Percentiles rank a stretch among this genome's conserved stretches.
Evolutionary conservation across 2,797 vertebrate species (phyloP).

Genomic region (Brachymystax lenok): DNA sequence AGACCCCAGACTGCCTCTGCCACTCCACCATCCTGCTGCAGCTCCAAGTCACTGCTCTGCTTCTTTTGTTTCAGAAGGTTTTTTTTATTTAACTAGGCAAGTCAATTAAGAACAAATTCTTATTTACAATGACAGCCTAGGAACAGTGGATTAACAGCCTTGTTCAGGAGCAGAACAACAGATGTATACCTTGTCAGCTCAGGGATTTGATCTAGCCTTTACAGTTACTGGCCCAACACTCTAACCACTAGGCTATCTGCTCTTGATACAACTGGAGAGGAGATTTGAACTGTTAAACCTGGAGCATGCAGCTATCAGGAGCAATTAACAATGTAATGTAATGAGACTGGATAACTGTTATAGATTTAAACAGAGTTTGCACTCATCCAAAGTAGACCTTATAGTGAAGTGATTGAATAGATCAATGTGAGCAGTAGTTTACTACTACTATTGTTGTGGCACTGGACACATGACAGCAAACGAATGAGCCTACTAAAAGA

Average conservation of each 20-base stretch:
- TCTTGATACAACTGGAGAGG: slow-evolving; percentile 76
- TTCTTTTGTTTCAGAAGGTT: slow-evolving; percentile 77
- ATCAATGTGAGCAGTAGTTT: not conserved
- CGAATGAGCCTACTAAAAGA: not conserved
- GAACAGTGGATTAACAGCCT: too few species aligned
- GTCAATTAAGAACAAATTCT: too few species aligned
- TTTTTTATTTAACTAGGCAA: too few species aligned
- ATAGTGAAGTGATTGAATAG: not conserved
- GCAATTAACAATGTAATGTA: not conserved
- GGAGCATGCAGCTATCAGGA: not conserved
- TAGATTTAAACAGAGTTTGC: not conserved
- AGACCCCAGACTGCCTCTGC: slow-evolving; percentile 73
- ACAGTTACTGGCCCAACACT: too few species aligned
- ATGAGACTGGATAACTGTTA: not conserved
- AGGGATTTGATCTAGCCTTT: too few species aligned
- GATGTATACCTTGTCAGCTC: too few species aligned
- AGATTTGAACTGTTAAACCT: too few species aligned
- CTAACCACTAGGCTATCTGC: not conserved
- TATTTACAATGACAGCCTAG: too few species aligned
- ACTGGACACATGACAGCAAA: not conserved
- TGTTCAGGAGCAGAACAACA: too few species aligned
- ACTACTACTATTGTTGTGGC: not conserved
- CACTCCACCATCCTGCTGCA: slow-evolving; percentile 77
- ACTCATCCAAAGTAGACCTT: not conserved
- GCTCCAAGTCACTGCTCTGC: slow-evolving; percentile 73